A percentile compares a stretch with the other conserved stretches of the same genome.
Conservation (phyloP, 2,113 vertebrate species). For the Nycticryphes semicollaris region DNA sequence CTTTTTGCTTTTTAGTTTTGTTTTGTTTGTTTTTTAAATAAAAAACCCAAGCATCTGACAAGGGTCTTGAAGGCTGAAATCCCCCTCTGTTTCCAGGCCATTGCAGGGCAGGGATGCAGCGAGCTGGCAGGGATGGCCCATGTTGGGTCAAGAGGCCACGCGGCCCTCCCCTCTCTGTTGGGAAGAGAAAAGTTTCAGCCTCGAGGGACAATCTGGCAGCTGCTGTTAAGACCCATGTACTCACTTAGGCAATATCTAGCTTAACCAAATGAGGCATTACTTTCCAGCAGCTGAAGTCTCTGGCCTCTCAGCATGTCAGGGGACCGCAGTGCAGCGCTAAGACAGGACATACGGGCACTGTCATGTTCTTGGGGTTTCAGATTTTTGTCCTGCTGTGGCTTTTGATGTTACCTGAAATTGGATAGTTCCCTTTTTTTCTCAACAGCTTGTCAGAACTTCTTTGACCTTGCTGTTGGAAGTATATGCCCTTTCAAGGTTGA, state of each 20-base stretch:
- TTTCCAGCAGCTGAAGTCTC: neutral
- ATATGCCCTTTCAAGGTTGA: neutral
- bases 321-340: neutral
- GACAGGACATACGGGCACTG: conserved; percentile 1
- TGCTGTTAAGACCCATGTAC: neutral
- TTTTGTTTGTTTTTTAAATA: neutral
- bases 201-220: neutral
- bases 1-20: neutral
- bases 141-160: neutral
- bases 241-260: neutral
- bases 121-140: neutral
- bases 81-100: neutral
- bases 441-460: neutral
- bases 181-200: neutral
- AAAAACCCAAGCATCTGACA: neutral
- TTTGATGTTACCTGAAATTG: neutral
- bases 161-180: neutral
- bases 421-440: neutral
- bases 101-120: neutral
- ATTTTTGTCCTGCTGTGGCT: neutral
- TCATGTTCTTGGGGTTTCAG: neutral
- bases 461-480: neutral
- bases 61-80: neutral
- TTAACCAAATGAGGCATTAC: neutral
- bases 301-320: neutral